A percentile compares a stretch with the other conserved stretches of the same genome.
Conservation (phyloP, 2,113 vertebrate genomes). For the Plestiodon gilberti region DNA sequence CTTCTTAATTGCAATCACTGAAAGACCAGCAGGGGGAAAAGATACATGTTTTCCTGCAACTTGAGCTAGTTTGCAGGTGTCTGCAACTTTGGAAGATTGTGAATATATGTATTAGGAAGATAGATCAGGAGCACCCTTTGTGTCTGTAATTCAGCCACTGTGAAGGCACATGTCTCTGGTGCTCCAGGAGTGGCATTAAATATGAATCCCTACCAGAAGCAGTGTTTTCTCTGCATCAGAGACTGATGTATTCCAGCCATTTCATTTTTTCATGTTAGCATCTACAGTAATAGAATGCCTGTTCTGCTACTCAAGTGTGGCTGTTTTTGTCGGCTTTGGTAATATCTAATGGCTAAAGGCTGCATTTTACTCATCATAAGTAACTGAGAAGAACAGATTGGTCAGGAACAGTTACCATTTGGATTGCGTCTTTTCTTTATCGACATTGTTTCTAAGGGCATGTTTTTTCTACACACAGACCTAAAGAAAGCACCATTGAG, state of each 20-base stretch:
- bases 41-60: constrained; percentile 34
- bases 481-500: not conserved
- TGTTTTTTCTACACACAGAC: not conserved
- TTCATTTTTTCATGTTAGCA: constrained; percentile 19
- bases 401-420: not conserved
- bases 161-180: not conserved
- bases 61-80: constrained; percentile 27
- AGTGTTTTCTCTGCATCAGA: not conserved
- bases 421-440: not conserved
- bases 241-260: not conserved
- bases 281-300: not conserved
- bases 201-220: not conserved
- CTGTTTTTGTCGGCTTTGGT: not conserved
- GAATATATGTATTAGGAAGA: constrained; percentile 2
- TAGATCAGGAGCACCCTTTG: not conserved
- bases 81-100: constrained; percentile 8
- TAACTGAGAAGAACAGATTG: not conserved
- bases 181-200: not conserved
- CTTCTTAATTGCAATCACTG: constrained; percentile 48
- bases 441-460: not conserved
- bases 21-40: constrained; percentile 45
- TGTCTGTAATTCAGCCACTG: not conserved
- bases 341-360: constrained; percentile 16
- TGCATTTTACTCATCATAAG: not conserved
- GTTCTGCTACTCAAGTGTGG: not conserved